Evolutionary conservation across 2,888 invertebrate genomes (phyloP), one percentile per base, ranked within the genome.

Genomic region (Drosophila formosana): DNA sequence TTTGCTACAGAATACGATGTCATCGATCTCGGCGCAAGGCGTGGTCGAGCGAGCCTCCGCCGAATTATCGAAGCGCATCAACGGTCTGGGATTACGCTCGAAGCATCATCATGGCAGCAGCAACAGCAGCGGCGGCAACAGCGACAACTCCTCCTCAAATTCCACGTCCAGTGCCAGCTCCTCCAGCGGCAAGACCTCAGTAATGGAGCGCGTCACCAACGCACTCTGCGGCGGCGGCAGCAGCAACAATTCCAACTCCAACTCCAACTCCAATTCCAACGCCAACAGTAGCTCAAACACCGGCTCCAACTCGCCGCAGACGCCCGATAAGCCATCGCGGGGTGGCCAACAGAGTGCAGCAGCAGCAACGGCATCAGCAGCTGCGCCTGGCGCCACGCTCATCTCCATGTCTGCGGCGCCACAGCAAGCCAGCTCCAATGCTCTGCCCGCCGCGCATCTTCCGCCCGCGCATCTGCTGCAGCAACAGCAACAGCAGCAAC

Each of bases 41-140:
- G 97, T 97, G 91, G 97, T 97, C 93, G 97, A 97, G 94, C 95
- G 97, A 90, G 97, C 97, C 89, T 97, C 97, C 85, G 97, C 97
- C 78, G 97, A 97, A 93, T 94, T 97, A 78, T 96, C 97, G 84
- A 97, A 97, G 91, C 95, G 97, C 90, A 97, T 97, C 93, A 97
- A 96, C 90, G 97, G 97, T 71, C 94, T 97, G 85, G 95, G 96
- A 58, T 93, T 96, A 90, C 95, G 96, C 82, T 92, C 92, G 65
- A 92, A 93, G 78, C 92, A 95, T 94, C 93, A 92, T 78, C 93
- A 94, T 90, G 91, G 90, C 45, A 76, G 65, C 57, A 60, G 55
- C 64, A 50, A 65, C 49, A 47, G 56, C 49, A 47, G 49, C 63
- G 43, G 25, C 68, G 79, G 78, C 52, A 56, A 55, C 53, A 67